A percentile compares a stretch with the other conserved stretches of the same genome.
Evolutionary conservation across 37 sponge, comb jelly and placozoan genomes (phyloP).

Genomic region (Hormiphora californensis): DNA sequence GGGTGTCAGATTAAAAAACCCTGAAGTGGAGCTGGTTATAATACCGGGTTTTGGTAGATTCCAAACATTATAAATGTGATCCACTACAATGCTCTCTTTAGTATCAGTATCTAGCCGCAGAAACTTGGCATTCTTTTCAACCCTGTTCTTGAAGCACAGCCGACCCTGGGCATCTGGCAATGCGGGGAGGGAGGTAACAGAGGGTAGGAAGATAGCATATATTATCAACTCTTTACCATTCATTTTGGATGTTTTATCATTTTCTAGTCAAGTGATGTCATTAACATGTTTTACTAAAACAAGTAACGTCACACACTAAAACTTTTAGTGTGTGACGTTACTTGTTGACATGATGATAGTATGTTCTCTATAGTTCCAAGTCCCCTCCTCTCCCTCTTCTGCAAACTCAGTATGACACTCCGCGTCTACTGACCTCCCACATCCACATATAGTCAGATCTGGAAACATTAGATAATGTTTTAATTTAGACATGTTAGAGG

Average conservation of each 20-base stretch:
- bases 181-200: background rate
- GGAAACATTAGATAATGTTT: no score
- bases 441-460: background rate
- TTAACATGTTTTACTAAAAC: no score
- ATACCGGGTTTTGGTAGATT: background rate
- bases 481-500: no score
- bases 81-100: background rate
- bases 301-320: no score
- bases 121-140: background rate
- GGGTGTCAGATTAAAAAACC: no score
- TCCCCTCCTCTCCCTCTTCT: background rate
- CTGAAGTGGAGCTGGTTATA: background rate
- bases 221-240: no score
- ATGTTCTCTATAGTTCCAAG: background rate
- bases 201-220: no score
- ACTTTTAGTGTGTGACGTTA: no score
- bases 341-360: background rate
- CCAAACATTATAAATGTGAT: background rate
- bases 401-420: background rate
- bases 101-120: background rate
- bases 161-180: constrained; percentile 1
- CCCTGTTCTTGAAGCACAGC: background rate
- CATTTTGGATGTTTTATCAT: no score
- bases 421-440: background rate
- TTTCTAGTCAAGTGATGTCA: no score